These are phyloP conservation scores for Leontopithecus rosalia DNA, from an alignment of 2,797 vertebrate genomes.

Conservation along the genomic window DNA sequence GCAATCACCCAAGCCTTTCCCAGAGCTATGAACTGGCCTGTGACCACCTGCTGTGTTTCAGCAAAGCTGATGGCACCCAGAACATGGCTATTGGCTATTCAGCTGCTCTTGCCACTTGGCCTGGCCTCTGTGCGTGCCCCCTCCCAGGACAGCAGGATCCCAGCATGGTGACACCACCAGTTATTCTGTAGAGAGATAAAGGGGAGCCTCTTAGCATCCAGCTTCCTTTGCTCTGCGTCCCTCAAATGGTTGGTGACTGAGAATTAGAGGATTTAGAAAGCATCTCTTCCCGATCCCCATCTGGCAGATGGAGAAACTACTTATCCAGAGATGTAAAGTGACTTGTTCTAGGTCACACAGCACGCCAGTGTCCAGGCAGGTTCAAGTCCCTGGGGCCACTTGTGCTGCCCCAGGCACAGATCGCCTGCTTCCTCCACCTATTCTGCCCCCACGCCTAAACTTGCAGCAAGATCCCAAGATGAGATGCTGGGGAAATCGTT, in stretches of 20 bases:
- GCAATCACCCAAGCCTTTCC: too few relatives aligned
- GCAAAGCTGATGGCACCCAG: too few relatives aligned
- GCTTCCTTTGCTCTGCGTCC: not conserved
- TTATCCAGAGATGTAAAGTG: not conserved
- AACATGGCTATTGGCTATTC: too few relatives aligned
- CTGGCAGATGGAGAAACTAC: not conserved
- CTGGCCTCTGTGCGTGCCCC: too few relatives aligned
- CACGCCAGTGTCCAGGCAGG: not conserved
- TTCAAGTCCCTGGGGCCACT: too few relatives aligned
- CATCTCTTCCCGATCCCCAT: not conserved
- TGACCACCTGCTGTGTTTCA: too few relatives aligned
- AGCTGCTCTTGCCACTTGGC: too few relatives aligned
- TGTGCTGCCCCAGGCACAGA: not conserved
- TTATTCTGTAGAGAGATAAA: too few relatives aligned
- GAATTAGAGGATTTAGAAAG: not conserved
- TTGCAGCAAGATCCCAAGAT: not conserved
- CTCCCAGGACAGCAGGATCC: too few relatives aligned
- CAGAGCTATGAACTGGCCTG: too few relatives aligned
- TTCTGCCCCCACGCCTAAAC: not conserved
- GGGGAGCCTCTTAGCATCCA: too few relatives aligned
- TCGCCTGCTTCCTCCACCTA: not conserved
- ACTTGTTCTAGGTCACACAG: not conserved
- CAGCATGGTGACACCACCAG: too few relatives aligned
- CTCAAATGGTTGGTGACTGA: not conserved
- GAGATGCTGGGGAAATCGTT: conserved; percentile 34